A percentile compares a stretch with the other conserved stretches of the same genome.
Evolutionary conservation across 2,888 invertebrate genomes (phyloP).

Genomic region (Drosophila infuscata): DNA sequence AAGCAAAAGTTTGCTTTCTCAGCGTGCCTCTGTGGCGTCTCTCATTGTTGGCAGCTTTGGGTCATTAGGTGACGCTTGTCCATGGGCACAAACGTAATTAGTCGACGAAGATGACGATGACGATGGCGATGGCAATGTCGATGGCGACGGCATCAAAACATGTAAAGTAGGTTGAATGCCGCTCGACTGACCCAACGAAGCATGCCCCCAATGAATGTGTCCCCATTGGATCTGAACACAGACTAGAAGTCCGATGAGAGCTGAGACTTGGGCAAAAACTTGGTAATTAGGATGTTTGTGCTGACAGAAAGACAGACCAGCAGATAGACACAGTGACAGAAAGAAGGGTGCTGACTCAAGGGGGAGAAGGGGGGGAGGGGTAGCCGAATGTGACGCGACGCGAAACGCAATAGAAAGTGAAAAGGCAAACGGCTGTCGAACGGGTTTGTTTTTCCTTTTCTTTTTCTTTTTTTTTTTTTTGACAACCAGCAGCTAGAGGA

Average conservation of each 20-base stretch:
- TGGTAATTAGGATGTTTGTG: constrained; percentile 80
- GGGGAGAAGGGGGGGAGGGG: not conserved
- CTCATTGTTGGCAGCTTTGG: constrained; percentile 69
- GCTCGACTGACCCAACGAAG: constrained; percentile 68
- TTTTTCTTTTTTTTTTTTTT: not conserved
- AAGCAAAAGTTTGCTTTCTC: constrained; percentile 54
- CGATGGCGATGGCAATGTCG: constrained; percentile 13
- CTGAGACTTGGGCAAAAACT: constrained; percentile 65
- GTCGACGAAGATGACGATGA: constrained; percentile 50
- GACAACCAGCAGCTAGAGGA: constrained; percentile 11
- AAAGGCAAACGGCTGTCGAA: constrained; percentile 55
- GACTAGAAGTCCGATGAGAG: constrained; percentile 24
- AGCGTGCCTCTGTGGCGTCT: constrained; percentile 8
- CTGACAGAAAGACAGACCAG: constrained; percentile 55
- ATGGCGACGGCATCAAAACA: constrained; percentile 67
- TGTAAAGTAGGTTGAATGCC: constrained; percentile 72
- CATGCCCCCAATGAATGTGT: constrained; percentile 45
- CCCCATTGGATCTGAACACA: constrained; percentile 25
- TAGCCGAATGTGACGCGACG: constrained; percentile 10
- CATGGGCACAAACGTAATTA: constrained; percentile 75
- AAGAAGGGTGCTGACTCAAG: too few species aligned
- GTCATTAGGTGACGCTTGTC: constrained; percentile 80
- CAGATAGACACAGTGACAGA: constrained; percentile 7
- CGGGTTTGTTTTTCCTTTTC: constrained; percentile 25
- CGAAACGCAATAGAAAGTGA: constrained; percentile 47